Percentiles rank a stretch among this genome's conserved stretches.
Evolutionary conservation across 2,888 invertebrate genomes (phyloP).

Genomic region (Drosophila mayaguana): DNA sequence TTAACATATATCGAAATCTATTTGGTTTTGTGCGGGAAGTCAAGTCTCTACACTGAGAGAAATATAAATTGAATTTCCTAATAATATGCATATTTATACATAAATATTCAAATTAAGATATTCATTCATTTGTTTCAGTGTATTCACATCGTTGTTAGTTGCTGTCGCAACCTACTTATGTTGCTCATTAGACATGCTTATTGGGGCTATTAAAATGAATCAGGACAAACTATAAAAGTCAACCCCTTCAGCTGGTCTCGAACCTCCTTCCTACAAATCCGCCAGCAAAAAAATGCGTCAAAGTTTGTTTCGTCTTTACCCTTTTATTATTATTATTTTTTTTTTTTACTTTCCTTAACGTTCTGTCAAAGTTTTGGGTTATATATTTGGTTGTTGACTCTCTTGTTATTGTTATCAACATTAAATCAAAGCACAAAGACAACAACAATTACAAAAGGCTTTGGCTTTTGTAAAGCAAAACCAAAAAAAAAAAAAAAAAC

Average conservation of each 20-base stretch:
- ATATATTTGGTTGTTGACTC: slow-evolving; percentile 50
- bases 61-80: too few species aligned
- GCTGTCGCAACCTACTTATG: slow-evolving; percentile 62
- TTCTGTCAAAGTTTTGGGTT: slow-evolving; percentile 62
- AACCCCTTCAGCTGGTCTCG: slow-evolving; percentile 49
- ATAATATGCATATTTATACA: too few species aligned
- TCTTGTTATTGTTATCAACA: slow-evolving; percentile 78
- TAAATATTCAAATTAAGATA: too few species aligned
- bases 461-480: slow-evolving; percentile 38
- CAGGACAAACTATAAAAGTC: slow-evolving; percentile 81
- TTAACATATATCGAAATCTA: not conserved
- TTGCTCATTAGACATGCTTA: slow-evolving; percentile 80
- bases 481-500: slow-evolving; percentile 13
- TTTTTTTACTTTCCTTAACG: slow-evolving; percentile 30
- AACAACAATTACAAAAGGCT: slow-evolving; percentile 77
- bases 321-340: slow-evolving; percentile 18
- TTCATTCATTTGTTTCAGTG: slow-evolving; percentile 9
- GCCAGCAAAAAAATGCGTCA: slow-evolving; percentile 51
- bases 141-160: not conserved
- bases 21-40: not conserved
- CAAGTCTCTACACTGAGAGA: too few species aligned
- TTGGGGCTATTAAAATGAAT: slow-evolving; percentile 82
- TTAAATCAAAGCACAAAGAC: slow-evolving; percentile 79
- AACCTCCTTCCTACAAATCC: slow-evolving; percentile 27
- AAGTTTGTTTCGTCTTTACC: slow-evolving; percentile 45